A percentile compares a stretch with the other conserved stretches of the same genome.
Conservation (phyloP, 2,797 vertebrate species). For the Phaenicophaeus curvirostris region DNA sequence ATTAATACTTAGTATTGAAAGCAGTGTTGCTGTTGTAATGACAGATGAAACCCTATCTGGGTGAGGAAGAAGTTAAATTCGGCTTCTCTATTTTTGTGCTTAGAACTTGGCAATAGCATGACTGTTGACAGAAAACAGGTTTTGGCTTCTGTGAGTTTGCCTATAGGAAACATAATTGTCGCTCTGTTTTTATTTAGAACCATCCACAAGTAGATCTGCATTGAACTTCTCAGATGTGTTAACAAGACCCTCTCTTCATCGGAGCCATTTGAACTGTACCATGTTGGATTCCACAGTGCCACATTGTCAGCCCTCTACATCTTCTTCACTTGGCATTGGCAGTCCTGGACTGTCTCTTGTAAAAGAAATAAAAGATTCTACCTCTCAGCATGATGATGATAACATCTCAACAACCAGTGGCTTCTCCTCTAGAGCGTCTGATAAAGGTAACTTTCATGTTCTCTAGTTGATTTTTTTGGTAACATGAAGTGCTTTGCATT, state of each 20-base stretch:
- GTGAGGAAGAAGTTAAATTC: slow-evolving; percentile 59
- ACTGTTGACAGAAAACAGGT: slow-evolving; percentile 34
- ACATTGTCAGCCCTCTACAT: slow-evolving; percentile 92
- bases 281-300: slow-evolving; percentile 84
- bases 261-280: slow-evolving; percentile 88
- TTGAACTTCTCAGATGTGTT: slow-evolving; percentile 91
- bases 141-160: slow-evolving; percentile 35
- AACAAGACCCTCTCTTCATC: slow-evolving; percentile 93
- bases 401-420: slow-evolving; percentile 99
- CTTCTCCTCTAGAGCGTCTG: slow-evolving; percentile 97
- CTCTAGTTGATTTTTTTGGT: neutral
- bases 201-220: slow-evolving; percentile 89
- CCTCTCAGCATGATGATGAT: slow-evolving; percentile 97
- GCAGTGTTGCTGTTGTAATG: neutral
- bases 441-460: slow-evolving; percentile 86
- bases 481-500: neutral
- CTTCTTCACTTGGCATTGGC: slow-evolving; percentile 83
- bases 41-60: slow-evolving; percentile 33
- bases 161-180: slow-evolving; percentile 18
- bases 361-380: slow-evolving; percentile 98
- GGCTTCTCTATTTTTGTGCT: slow-evolving; percentile 49
- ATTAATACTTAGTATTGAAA: neutral
- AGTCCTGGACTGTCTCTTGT: slow-evolving; percentile 89
- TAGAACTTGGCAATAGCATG: neutral
- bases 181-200: slow-evolving; percentile 78